Evolutionary conservation across 1,140 invertebrate genomes (phyloP).

Genomic region (Penaeus indicus): DNA sequence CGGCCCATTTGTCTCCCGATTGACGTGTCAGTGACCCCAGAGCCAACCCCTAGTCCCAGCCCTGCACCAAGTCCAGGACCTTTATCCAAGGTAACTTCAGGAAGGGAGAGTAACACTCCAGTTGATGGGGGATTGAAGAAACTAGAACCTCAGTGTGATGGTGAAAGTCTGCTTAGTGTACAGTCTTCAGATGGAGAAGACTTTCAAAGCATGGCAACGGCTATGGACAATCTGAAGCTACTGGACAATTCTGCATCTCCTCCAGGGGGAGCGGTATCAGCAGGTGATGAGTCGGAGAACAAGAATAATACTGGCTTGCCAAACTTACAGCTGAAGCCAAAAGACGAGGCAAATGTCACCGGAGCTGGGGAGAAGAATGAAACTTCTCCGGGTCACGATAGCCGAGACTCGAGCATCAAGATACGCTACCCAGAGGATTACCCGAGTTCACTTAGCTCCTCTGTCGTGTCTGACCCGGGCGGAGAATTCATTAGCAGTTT

Average conservation of each 20-base stretch:
- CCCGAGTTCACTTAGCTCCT: constrained; percentile 48
- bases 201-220: background rate
- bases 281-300: background rate
- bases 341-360: background rate
- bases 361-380: background rate
- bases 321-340: background rate
- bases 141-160: background rate
- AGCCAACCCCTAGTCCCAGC: constrained; percentile 12
- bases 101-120: no score
- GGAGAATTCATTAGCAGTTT: constrained; percentile 43
- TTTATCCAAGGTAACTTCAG: no score
- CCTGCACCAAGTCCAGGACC: background rate
- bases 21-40: constrained; percentile 25
- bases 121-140: background rate
- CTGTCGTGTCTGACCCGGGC: constrained; percentile 37
- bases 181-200: background rate
- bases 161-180: no score
- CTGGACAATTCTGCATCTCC: background rate
- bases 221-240: background rate
- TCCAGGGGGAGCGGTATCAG: background rate
- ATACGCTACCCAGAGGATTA: constrained; percentile 51
- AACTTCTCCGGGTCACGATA: constrained; percentile 5
- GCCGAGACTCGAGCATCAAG: constrained; percentile 25
- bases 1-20: constrained; percentile 70
- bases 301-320: background rate